phyloP scores from a whole-genome alignment of 2,113 vertebrate genomes.

The Salvelinus fontinalis region DNA sequence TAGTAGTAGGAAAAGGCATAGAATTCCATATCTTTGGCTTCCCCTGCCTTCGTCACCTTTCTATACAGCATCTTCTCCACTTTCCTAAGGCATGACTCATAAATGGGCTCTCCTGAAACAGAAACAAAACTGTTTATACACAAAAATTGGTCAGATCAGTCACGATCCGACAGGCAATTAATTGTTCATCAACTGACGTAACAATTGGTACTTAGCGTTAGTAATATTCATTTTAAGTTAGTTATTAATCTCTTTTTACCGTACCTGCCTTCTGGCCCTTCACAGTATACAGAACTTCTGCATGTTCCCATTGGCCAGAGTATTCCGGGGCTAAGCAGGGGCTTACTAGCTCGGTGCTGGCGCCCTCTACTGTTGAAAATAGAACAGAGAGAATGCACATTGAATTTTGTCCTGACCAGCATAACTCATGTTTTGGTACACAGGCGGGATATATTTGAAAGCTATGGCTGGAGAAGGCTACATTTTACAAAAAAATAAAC shows the following conservation, averaged over 20 bases:
- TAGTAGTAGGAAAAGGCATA: constrained; percentile 95
- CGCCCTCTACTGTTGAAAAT: constrained; percentile 72
- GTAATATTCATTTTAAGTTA: not conserved
- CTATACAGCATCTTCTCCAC: constrained; percentile 82
- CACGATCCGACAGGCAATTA: not conserved
- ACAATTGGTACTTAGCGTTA: not conserved
- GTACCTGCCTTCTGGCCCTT: constrained; percentile 88
- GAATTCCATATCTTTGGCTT: constrained; percentile 79
- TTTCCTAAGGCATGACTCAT: constrained; percentile 78
- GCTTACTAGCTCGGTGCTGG: constrained; percentile 80
- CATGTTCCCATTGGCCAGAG: constrained; percentile 83
- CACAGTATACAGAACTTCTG: constrained; percentile 82
- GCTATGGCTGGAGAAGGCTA: too few relatives aligned
- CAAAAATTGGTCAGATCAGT: not conserved
- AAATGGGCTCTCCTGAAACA: constrained; percentile 72
- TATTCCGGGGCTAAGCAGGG: constrained; percentile 85
- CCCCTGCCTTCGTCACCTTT: constrained; percentile 75
- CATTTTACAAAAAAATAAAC: too few relatives aligned
- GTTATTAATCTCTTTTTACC: not conserved
- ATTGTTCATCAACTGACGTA: not conserved
- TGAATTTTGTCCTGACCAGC: not conserved
- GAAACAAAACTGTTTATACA: constrained; percentile 9
- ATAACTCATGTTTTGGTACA: not conserved
- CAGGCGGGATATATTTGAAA: not conserved
- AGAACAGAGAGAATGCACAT: not conserved